phyloP scores from a whole-genome alignment of 2,888 invertebrate species.

The Parnassius glacialis region DNA sequence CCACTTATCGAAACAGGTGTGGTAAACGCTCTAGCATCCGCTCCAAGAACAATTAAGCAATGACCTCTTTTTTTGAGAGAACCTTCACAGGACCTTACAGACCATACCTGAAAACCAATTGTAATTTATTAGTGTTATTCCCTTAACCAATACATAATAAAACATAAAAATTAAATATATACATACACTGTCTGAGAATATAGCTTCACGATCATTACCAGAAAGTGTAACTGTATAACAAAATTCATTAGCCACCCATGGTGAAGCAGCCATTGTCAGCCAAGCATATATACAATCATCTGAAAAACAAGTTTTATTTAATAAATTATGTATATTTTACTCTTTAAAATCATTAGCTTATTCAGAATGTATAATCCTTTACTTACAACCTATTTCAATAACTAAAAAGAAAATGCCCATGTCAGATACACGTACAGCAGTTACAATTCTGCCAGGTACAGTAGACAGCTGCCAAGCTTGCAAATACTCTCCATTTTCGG shows the following conservation, averaged over 20 bases:
- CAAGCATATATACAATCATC: conserved; percentile 60
- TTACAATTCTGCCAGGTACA: conserved; percentile 62
- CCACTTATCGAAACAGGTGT: conserved; percentile 53
- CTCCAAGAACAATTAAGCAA: conserved; percentile 55
- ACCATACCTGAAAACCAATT: conserved; percentile 59
- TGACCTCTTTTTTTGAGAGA: conserved; percentile 67
- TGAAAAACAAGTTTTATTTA: conserved; percentile 37
- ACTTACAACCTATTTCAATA: conserved; percentile 68
- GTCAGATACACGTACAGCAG: conserved; percentile 65
- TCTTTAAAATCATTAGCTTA: neutral
- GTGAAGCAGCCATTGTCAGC: conserved; percentile 69
- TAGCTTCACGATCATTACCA: conserved; percentile 73
- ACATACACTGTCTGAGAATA: conserved; percentile 72
- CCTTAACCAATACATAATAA: neutral
- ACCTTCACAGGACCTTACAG: conserved; percentile 70
- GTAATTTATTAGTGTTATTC: neutral
- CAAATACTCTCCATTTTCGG: conserved; percentile 69
- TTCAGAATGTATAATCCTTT: neutral
- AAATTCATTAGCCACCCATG: conserved; percentile 66
- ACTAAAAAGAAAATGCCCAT: conserved; percentile 75
- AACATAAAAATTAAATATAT: conserved; percentile 6
- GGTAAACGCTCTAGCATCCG: conserved; percentile 57
- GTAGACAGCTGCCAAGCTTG: conserved; percentile 75
- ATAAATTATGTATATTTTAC: neutral
- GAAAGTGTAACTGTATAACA: conserved; percentile 68